Percentiles rank a stretch among this genome's conserved stretches.
These are phyloP conservation scores for Lepidurus packardi DNA, from an alignment of 1,140 invertebrate genomes.

Conservation along the genomic window DNA sequence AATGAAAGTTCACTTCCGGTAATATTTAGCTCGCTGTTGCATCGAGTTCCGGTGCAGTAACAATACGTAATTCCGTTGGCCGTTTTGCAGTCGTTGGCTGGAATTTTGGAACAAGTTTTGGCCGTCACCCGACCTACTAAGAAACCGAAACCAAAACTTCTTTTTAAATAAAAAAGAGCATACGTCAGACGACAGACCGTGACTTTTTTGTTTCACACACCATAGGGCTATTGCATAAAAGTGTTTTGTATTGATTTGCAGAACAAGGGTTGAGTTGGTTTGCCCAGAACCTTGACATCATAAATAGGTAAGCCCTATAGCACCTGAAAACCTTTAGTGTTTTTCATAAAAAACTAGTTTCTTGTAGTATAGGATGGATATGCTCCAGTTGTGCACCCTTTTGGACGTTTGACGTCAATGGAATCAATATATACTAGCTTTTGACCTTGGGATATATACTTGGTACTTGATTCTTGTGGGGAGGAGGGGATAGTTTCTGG, in stretches of 20 bases:
- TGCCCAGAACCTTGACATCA: background rate
- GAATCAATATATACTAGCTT: background rate
- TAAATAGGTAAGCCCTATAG: background rate
- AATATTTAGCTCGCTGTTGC: slow-evolving; percentile 44
- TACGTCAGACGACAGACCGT: too few relatives aligned
- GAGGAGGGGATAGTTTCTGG: background rate
- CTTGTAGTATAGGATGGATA: background rate
- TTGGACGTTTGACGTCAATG: slow-evolving; percentile 4
- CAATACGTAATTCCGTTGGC: slow-evolving; percentile 50
- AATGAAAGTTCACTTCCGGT: background rate
- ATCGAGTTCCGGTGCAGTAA: slow-evolving; percentile 50
- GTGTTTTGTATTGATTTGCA: too few relatives aligned
- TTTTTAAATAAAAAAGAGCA: background rate
- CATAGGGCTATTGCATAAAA: too few relatives aligned
- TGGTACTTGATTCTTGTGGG: background rate
- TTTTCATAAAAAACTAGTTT: background rate
- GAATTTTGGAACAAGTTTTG: slow-evolving; percentile 47
- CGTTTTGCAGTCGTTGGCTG: slow-evolving; percentile 47
- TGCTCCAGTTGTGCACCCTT: background rate
- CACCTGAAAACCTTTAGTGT: background rate
- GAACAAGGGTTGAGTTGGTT: too few relatives aligned
- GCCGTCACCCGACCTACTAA: slow-evolving; percentile 9
- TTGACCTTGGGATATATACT: background rate
- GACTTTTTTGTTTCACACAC: too few relatives aligned
- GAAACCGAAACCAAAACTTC: slow-evolving; percentile 4